Conservation (phyloP, 2,888 invertebrate species). For the Macropis europaea region DNA sequence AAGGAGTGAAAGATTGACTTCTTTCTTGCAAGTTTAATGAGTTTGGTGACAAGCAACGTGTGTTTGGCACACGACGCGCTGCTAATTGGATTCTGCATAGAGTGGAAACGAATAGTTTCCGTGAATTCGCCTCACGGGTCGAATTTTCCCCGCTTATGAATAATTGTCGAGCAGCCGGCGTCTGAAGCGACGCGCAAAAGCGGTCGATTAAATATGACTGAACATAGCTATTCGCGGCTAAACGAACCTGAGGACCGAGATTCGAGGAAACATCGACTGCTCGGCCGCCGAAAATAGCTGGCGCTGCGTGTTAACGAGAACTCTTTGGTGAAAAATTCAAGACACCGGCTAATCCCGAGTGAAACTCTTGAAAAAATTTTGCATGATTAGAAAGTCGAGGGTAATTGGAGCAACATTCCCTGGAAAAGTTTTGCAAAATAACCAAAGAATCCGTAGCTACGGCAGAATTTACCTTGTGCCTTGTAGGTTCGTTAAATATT, state of each 20-base stretch:
- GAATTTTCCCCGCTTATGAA: constrained; percentile 51
- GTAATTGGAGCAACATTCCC: too few relatives aligned
- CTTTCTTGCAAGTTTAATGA: too few relatives aligned
- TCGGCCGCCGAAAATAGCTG: neutral
- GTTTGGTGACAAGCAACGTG: too few relatives aligned
- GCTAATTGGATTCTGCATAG: constrained; percentile 21
- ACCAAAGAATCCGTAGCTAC: too few relatives aligned
- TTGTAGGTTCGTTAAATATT: too few relatives aligned
- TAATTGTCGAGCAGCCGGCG: constrained; percentile 43
- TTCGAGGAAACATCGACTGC: neutral
- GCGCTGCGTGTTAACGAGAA: neutral
- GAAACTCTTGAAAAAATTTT: too few relatives aligned
- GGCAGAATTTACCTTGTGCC: too few relatives aligned
- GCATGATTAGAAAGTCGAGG: too few relatives aligned
- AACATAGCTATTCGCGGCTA: constrained; percentile 21
- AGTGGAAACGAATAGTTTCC: constrained; percentile 3
- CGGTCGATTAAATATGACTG: constrained; percentile 53
- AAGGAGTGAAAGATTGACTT: too few relatives aligned
- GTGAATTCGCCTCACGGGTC: constrained; percentile 1
- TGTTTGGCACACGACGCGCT: neutral
- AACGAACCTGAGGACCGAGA: constrained; percentile 1
- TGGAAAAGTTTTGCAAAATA: too few relatives aligned
- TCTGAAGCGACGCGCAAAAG: constrained; percentile 20
- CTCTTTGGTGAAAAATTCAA: neutral
- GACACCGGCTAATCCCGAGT: neutral